Evolutionary conservation across 1,140 invertebrate genomes (phyloP), one percentile per base, ranked within the genome.

Genomic region (Scylla paramamosain): DNA sequence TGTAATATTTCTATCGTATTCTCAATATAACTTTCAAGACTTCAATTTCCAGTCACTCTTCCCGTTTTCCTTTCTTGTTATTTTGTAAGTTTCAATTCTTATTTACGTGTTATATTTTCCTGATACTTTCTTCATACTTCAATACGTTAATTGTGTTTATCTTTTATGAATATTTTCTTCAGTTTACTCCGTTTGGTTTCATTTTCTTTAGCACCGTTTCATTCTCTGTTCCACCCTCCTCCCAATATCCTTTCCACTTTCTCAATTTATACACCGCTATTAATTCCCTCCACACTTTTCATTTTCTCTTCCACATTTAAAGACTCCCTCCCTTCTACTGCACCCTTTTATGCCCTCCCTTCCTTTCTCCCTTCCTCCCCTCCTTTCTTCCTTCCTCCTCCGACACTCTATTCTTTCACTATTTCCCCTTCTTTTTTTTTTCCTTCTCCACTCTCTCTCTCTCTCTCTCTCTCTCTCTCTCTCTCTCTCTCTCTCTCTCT

Each of bases 151-250:
- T 59, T 59, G 12, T 59, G 10, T 59, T 39, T 59, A 14, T 20
- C 52, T 59, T 59, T 48, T 59, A 6, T 39, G 39, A 1, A 39
- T 39, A 0, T 59, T 59, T 3, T 59, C 0, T 59, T 59, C 52
- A 59, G 39, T 39, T 39, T 59, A 59, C 10, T 59, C 10, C 0
- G 10, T 20, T 59, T 77, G n/a, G 67, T n/a, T 77, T 77, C 67
- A 77, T 77, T 77, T 77, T 77, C 20, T 77, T 77, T 77, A 59
- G 52, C 52, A 59, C 52, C 52, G 52, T 59, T 59, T 59, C 52
- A 59, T 86, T 39, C 83, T 86, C 83, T 39, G 32, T 28, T 86
- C 32, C 83, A 86, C 32, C 83, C 83, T 83, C 77, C 77, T 86
- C 83, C 83, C 32, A 29, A 29, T 86, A 29, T 86, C 83, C 83